Percentiles rank a stretch among this genome's conserved stretches.
These are phyloP conservation scores for Rattus norvegicus DNA, from an alignment of 2,113 vertebrate genomes.

Conservation along the genomic window GRCr8 NC_086020.1:118551501-118552000, in stretches of 20 bases:
- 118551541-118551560: slow-evolving; percentile 28
- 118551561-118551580: slow-evolving; percentile 24
- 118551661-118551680: not conserved
- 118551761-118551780: not conserved
- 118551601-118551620: slow-evolving; percentile 27
- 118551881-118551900: not conserved
- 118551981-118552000: not conserved
- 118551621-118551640: not conserved
- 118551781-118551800: slow-evolving; percentile 7
- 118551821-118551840: not conserved
- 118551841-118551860: not conserved
- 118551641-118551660: slow-evolving; percentile 7
- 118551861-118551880: not conserved
- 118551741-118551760: not conserved
- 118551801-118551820: not conserved
- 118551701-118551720: slow-evolving; percentile 2
- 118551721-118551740: not conserved
- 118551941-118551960: not conserved
- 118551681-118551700: not conserved
- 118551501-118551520: slow-evolving; percentile 22
- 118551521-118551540: slow-evolving; percentile 6
- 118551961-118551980: not conserved
- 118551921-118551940: slow-evolving; percentile 12
- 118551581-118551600: slow-evolving; percentile 7
- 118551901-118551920: slow-evolving; percentile 11